These are phyloP conservation scores for Eumeta japonica DNA, from an alignment of 1,140 invertebrate genomes.

Conservation along the genomic window DNA sequence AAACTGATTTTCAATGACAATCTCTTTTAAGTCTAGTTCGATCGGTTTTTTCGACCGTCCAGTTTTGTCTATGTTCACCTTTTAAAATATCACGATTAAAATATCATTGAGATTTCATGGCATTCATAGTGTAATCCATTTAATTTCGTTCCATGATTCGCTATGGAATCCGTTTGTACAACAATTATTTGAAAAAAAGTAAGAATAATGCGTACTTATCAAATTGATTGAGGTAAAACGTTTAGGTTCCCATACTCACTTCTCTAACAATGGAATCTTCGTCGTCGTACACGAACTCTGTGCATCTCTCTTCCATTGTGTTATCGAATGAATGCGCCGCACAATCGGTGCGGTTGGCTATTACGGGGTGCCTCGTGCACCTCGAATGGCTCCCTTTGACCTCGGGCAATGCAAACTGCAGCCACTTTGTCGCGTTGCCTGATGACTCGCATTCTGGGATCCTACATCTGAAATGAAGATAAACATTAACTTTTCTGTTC, in stretches of 20 bases:
- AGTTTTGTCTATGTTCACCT: no score
- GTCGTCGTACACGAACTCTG: constrained; percentile 27
- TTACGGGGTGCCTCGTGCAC: constrained; percentile 19
- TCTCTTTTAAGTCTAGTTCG: no score
- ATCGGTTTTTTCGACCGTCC: no score
- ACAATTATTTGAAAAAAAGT: no score
- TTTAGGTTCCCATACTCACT: no score
- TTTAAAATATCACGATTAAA: no score
- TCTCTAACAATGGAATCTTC: constrained; percentile 40
- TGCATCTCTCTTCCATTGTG: constrained; percentile 14
- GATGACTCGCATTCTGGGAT: constrained; percentile 24
- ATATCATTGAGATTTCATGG: no score
- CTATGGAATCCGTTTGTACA: no score
- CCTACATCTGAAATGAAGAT: constrained; percentile 26
- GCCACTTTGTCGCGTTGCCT: constrained; percentile 21
- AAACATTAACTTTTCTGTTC: no score
- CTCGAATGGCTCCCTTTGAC: constrained; percentile 24
- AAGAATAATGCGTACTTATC: not conserved
- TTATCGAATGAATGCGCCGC: constrained; percentile 19
- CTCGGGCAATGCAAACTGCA: constrained; percentile 28
- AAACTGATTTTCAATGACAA: no score
- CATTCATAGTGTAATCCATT: no score
- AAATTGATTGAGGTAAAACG: not conserved
- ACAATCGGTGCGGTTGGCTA: constrained; percentile 17
- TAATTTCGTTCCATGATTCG: no score